These are phyloP conservation scores for Pristionchus japonicus DNA, from an alignment of 2,888 invertebrate species.

Conservation along the genomic window DNA sequence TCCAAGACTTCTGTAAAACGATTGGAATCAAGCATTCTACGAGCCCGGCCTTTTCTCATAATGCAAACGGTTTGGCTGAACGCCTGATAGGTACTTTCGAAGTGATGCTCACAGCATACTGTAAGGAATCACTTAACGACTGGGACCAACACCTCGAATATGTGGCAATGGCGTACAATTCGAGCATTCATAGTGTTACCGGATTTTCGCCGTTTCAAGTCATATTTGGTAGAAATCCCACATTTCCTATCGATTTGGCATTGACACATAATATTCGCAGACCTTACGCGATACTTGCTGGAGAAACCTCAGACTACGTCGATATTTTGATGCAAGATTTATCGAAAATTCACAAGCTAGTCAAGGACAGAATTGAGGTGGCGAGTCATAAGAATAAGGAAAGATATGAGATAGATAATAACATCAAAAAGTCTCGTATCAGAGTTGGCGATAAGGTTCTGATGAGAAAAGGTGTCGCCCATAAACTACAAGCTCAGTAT, in stretches of 20 bases:
- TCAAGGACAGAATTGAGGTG: not conserved
- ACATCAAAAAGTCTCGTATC: too few species aligned
- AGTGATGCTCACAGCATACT: slow-evolving; percentile 48
- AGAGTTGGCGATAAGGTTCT: not conserved
- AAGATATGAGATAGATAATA: not conserved
- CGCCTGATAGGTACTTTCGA: slow-evolving; percentile 54
- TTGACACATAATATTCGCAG: slow-evolving; percentile 26
- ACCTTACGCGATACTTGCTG: not conserved
- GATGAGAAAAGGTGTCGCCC: not conserved
- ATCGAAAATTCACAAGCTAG: not conserved
- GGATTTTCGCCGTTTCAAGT: slow-evolving; percentile 52
- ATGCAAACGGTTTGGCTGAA: slow-evolving; percentile 66
- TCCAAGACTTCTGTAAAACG: slow-evolving; percentile 51
- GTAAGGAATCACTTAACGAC: slow-evolving; percentile 45
- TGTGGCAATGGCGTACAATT: slow-evolving; percentile 52
- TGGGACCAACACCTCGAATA: slow-evolving; percentile 49
- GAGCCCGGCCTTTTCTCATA: slow-evolving; percentile 55
- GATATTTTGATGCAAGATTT: not conserved
- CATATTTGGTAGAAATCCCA: slow-evolving; percentile 52
- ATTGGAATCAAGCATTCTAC: slow-evolving; percentile 51
- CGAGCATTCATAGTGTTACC: slow-evolving; percentile 50
- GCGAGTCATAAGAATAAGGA: not conserved
- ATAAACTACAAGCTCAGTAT: not conserved
- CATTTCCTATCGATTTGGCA: slow-evolving; percentile 50
- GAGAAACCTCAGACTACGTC: not conserved